phyloP scores from a whole-genome alignment of 2,113 vertebrate genomes.

The Taurulus bubalis region DNA sequence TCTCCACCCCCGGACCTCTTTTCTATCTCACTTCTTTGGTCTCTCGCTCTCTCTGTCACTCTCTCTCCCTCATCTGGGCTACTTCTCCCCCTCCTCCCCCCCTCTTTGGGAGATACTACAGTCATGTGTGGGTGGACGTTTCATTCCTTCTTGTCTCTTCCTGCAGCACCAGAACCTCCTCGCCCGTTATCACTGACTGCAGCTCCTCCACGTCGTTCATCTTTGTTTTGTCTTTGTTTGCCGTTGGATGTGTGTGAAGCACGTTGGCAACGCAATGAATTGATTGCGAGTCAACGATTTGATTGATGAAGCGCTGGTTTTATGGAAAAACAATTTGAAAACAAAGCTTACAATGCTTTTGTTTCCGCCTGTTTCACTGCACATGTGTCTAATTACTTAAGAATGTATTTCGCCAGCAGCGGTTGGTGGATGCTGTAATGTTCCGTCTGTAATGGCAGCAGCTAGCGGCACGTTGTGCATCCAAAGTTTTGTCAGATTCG shows the following conservation, averaged over 20 bases:
- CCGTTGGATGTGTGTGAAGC: not conserved
- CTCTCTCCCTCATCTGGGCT: constrained; percentile 1
- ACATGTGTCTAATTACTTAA: not conserved
- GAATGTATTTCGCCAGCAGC: not conserved
- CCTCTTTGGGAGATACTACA: constrained; percentile 39
- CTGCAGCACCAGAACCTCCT: constrained; percentile 16
- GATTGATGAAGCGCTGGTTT: not conserved
- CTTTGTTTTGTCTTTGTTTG: not conserved
- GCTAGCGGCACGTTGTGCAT: no score
- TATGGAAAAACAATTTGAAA: not conserved
- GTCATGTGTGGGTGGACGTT: constrained; percentile 49
- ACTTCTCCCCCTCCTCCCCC: constrained; percentile 15
- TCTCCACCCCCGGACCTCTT: constrained; percentile 33
- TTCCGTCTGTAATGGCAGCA: not conserved
- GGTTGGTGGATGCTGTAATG: not conserved
- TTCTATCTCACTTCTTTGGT: constrained; percentile 10
- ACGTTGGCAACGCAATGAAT: not conserved
- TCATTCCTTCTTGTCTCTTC: constrained; percentile 16
- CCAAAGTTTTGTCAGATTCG: not conserved
- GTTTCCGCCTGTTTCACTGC: not conserved
- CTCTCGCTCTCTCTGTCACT: constrained; percentile 7
- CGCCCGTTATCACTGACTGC: constrained; percentile 32
- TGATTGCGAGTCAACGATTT: not conserved
- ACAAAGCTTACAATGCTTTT: not conserved
- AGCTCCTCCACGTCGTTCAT: constrained; percentile 15